phyloP scores from a whole-genome alignment of 2,797 vertebrate genomes.

The Gymnopithys bicolor region DNA sequence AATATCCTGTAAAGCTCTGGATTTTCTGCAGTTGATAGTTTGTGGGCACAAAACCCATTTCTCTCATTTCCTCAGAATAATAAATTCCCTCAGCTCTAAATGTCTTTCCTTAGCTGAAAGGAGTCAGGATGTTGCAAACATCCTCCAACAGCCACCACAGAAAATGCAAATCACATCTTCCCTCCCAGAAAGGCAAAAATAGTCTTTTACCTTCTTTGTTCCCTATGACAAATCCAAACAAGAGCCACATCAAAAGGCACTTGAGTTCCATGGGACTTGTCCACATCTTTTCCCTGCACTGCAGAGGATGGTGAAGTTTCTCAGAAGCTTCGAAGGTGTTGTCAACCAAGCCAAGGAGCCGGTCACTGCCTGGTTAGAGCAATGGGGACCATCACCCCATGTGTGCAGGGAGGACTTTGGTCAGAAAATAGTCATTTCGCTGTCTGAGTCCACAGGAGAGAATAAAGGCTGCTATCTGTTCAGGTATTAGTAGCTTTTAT shows the following conservation, averaged over 20 bases:
- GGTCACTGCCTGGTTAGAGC: not conserved
- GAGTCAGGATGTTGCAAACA: not conserved
- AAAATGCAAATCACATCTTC: not conserved
- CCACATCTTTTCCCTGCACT: not conserved
- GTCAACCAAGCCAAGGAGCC: not conserved
- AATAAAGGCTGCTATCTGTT: slow-evolving; percentile 26
- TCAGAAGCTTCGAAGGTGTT: not conserved
- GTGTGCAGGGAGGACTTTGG: not conserved
- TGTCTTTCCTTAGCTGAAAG: not conserved
- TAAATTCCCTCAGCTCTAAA: slow-evolving; percentile 20
- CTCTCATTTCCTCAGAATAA: slow-evolving; percentile 39
- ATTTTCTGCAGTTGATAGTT: not conserved
- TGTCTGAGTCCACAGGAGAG: not conserved
- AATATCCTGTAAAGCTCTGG: not conserved
- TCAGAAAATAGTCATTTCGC: not conserved
- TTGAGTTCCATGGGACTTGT: slow-evolving; percentile 26
- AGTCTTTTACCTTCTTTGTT: slow-evolving; percentile 35
- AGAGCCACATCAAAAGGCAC: slow-evolving; percentile 63
- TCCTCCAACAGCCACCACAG: not conserved
- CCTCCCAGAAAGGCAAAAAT: not conserved
- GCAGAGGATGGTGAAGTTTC: not conserved
- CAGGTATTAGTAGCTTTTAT: slow-evolving; percentile 30
- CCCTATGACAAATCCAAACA: slow-evolving; percentile 13
- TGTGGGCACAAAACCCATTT: slow-evolving; percentile 23
- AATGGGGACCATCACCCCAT: not conserved